These are phyloP conservation scores for Microtus ochrogaster DNA, from an alignment of 2,113 vertebrate species.

Conservation along the genomic window DNA sequence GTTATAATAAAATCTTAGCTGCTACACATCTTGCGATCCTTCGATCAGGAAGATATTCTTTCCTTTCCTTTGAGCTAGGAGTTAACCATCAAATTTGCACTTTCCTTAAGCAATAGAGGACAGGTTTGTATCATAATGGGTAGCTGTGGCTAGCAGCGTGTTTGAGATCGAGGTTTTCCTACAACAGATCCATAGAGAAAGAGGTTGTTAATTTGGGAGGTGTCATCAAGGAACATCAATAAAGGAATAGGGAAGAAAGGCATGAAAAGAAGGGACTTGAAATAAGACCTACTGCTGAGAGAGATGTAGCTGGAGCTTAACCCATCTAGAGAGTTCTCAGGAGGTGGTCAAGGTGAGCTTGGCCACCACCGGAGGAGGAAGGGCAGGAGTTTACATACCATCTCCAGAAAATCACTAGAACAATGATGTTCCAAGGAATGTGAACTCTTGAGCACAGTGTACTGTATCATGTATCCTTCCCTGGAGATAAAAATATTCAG, in stretches of 20 bases:
- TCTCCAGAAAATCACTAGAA: not conserved
- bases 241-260: not conserved
- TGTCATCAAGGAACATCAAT: not conserved
- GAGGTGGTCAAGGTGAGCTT: not conserved
- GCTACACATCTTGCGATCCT: not conserved
- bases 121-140: not conserved
- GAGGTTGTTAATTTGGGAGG: not conserved
- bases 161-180: not conserved
- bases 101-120: not conserved
- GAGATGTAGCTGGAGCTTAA: not conserved
- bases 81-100: not conserved
- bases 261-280: not conserved
- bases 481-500: rapidly evolving
- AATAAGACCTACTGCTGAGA: not conserved
- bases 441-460: not conserved
- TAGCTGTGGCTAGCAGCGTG: not conserved
- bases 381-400: not conserved
- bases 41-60: not conserved
- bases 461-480: not conserved
- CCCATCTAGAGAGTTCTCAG: not conserved
- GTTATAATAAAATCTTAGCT: not conserved
- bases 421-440: not conserved
- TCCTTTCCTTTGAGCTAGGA: not conserved
- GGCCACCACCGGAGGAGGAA: not conserved
- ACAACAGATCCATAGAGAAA: not conserved